Percentiles rank a stretch among this genome's conserved stretches.
Conservation (phyloP, 1,140 invertebrate species). For the Monochamus saltuarius region DNA sequence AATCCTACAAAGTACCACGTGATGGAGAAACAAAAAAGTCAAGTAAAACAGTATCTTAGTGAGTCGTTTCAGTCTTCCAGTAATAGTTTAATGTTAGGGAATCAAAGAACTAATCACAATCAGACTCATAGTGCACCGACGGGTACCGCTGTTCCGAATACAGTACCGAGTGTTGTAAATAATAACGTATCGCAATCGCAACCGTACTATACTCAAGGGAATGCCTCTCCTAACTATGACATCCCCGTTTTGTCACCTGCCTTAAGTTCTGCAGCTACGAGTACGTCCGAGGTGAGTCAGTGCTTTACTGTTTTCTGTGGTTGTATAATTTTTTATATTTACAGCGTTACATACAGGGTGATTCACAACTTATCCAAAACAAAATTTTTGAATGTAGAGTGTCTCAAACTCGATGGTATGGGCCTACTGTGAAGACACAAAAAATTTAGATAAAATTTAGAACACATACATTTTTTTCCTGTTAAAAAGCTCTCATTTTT, state of each 20-base stretch:
- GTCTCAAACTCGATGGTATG: too few species aligned
- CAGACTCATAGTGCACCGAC: conserved; percentile 51
- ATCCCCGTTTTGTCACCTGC: conserved; percentile 65
- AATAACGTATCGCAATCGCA: conserved; percentile 18
- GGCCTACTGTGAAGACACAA: too few species aligned
- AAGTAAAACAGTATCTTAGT: conserved; percentile 82
- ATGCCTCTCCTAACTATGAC: conserved; percentile 58
- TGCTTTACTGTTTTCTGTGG: too few species aligned
- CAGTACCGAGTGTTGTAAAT: conserved; percentile 14
- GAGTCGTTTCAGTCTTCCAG: conserved; percentile 66
- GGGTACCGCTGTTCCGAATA: conserved; percentile 22
- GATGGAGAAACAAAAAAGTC: conserved; percentile 84
- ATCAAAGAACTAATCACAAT: conserved; percentile 38
- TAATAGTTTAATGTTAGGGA: conserved; percentile 29
- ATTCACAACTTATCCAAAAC: too few species aligned
- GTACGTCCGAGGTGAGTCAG: conserved; percentile 74
- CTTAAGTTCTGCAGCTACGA: conserved; percentile 71
- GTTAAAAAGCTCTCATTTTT: too few species aligned
- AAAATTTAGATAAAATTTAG: too few species aligned
- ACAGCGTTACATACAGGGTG: too few species aligned
- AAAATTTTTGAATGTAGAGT: too few species aligned
- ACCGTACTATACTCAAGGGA: conserved; percentile 38
- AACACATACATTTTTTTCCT: too few species aligned
- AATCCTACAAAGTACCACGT: conserved; percentile 92
- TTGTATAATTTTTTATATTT: too few species aligned